Evolutionary conservation across 2,113 vertebrate genomes (phyloP).

Genomic region (Myotis davidii): DNA sequence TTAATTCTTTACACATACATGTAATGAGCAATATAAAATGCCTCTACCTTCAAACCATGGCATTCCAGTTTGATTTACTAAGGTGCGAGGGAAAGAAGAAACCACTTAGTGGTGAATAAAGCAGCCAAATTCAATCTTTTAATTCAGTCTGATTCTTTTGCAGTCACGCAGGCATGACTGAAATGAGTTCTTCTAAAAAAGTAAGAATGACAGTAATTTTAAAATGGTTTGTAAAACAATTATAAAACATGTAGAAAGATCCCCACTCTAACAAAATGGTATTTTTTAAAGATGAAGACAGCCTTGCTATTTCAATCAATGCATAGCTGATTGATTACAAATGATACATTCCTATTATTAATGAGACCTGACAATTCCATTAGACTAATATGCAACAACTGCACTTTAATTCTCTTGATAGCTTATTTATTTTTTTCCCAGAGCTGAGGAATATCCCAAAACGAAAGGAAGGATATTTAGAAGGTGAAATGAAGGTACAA

Average conservation of each 20-base stretch:
- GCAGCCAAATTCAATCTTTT: slow-evolving; percentile 21
- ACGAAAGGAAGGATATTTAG: not conserved
- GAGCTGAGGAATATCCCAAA: not conserved
- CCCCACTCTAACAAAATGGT: not conserved
- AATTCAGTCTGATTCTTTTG: slow-evolving; percentile 14
- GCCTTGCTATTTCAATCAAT: slow-evolving; percentile 41
- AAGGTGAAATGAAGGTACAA: slow-evolving; percentile 60
- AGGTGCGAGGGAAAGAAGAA: not conserved
- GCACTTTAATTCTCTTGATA: slow-evolving; percentile 59
- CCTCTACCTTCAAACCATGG: not conserved
- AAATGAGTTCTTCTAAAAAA: slow-evolving; percentile 2
- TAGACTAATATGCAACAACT: slow-evolving; percentile 38
- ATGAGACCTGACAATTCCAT: slow-evolving; percentile 59
- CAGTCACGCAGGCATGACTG: not conserved
- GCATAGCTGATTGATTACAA: slow-evolving; percentile 60
- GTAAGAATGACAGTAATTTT: slow-evolving; percentile 53
- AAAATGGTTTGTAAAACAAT: slow-evolving; percentile 50
- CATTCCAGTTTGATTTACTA: not conserved
- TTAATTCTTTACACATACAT: slow-evolving; percentile 19
- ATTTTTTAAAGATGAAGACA: slow-evolving; percentile 50
- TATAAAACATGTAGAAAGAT: slow-evolving; percentile 38
- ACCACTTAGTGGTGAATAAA: slow-evolving; percentile 17
- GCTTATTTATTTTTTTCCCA: not conserved
- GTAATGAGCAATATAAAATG: not conserved
- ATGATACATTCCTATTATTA: slow-evolving; percentile 55